A percentile compares a stretch with the other conserved stretches of the same genome.
Evolutionary conservation across 2,113 vertebrate species (phyloP).

Genomic region (Antechinus flavipes): DNA sequence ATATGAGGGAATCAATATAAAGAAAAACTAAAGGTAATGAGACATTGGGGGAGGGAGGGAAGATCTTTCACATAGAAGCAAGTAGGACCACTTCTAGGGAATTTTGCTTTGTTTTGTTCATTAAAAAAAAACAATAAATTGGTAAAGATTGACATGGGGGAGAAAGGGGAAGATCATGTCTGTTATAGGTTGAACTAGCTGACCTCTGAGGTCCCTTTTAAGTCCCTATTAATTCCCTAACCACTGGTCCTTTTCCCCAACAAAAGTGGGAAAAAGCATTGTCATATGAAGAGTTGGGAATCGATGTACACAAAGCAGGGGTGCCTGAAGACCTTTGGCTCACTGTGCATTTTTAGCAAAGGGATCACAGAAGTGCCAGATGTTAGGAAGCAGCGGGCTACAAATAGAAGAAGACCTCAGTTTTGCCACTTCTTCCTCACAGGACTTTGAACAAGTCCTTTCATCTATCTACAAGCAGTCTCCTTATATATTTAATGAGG

Average conservation of each 20-base stretch:
- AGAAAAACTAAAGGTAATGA: background rate
- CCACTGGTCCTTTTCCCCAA: background rate
- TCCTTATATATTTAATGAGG: background rate
- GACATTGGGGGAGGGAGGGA: background rate
- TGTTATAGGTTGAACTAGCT: background rate
- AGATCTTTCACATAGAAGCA: background rate
- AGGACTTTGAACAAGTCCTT: background rate
- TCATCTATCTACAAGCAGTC: background rate
- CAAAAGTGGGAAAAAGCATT: background rate
- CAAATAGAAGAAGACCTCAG: background rate
- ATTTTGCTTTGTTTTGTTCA: background rate
- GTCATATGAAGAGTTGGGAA: slow-evolving; percentile 10
- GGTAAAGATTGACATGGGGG: background rate
- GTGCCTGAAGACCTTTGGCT: background rate
- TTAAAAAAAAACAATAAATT: background rate
- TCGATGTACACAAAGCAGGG: background rate
- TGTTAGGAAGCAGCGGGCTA: background rate
- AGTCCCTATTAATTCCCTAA: background rate
- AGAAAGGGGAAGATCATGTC: background rate
- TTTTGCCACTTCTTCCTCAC: background rate
- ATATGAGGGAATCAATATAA: background rate
- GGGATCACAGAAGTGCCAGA: too few relatives aligned
- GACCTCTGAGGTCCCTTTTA: background rate
- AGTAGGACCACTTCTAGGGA: background rate
- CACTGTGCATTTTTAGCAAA: background rate